Evolutionary conservation across 2,113 vertebrate species (phyloP).

Genomic region (Pyrgilauda ruficollis): DNA sequence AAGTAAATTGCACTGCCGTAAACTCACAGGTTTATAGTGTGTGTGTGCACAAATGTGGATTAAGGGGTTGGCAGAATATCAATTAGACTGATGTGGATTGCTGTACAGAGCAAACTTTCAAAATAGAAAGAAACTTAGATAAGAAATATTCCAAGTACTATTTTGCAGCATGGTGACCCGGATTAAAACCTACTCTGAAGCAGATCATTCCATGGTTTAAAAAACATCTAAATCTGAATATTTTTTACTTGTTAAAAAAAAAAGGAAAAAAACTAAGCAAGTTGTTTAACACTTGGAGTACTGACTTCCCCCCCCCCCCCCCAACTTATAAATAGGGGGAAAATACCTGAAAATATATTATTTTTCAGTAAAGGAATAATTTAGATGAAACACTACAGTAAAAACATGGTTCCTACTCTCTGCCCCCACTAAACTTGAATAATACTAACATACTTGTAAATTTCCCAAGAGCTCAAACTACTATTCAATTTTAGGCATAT

Average conservation of each 20-base stretch:
- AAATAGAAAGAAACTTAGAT: background rate
- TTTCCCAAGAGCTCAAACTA: background rate
- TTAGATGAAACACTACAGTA: background rate
- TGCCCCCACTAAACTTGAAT: background rate
- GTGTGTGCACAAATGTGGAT: background rate
- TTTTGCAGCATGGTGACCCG: background rate
- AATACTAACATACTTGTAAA: background rate
- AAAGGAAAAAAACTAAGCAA: background rate
- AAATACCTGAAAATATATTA: background rate
- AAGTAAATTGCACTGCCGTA: background rate
- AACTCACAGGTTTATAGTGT: background rate
- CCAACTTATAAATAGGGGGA: fast-evolving
- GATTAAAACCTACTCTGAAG: background rate
- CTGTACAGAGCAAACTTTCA: background rate
- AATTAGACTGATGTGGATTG: background rate
- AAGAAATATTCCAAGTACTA: background rate
- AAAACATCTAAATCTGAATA: background rate
- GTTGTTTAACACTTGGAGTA: background rate
- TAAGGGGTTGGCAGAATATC: background rate
- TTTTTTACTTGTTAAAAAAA: background rate
- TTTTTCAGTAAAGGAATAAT: background rate
- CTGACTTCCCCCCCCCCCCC: background rate
- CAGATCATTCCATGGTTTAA: background rate
- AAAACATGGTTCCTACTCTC: background rate
- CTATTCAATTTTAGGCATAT: background rate